Base-by-base conservation (phyloP, 2,888 invertebrate genomes). In the Mesopsocus fuscifrons region DNA sequence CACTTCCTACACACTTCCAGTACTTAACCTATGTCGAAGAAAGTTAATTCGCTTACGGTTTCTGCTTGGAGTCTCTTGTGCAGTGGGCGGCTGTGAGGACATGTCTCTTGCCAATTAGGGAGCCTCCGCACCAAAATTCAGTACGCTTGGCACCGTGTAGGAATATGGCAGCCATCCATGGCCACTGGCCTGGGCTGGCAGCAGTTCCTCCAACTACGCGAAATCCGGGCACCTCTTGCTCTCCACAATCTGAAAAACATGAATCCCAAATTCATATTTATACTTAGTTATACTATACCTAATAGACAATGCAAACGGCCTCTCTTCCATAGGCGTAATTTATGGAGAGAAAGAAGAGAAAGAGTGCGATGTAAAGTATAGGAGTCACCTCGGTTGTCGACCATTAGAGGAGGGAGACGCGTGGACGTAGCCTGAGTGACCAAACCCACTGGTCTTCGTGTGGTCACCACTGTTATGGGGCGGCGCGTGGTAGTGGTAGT, bases 131-230 rank as follows among this genome's bases (percentile, higher is more conserved):
- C 89, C 89, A 89, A 63, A 88, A 89, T 60, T 88, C 88, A 0
- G 82, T 76, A 20, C 85, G 71, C 52, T 79, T 74, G 30, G 77
- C 74, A 6, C 87, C 88, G 55, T 87, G 85, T 38, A 91, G 67
- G 61, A 83, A 91, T 52, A 91, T 87, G 2, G 91, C 91, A 0
- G 85, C 92, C 81, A 94, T 83, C 92, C 92, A 94, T 0, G 94
- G 92, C 87, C 89, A 89, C 42, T 84, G 74, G 0, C 91, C 91
- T 0, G 84, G 77, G 18, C 77, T 66, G 0, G 88, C 71, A 57
- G 81, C 78, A 43, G 80, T 76, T 3, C 94, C 94, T 0, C 94
- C 94, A 1, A 94, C 92, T 34, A 94, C 85, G 3, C 92, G 73
- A 49, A 82, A 87, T 34, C 79, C 77, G 42, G 79, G 84, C 53